These are phyloP conservation scores for Puma concolor DNA, from an alignment of 2,113 vertebrate species.

Conservation along the genomic window DNA sequence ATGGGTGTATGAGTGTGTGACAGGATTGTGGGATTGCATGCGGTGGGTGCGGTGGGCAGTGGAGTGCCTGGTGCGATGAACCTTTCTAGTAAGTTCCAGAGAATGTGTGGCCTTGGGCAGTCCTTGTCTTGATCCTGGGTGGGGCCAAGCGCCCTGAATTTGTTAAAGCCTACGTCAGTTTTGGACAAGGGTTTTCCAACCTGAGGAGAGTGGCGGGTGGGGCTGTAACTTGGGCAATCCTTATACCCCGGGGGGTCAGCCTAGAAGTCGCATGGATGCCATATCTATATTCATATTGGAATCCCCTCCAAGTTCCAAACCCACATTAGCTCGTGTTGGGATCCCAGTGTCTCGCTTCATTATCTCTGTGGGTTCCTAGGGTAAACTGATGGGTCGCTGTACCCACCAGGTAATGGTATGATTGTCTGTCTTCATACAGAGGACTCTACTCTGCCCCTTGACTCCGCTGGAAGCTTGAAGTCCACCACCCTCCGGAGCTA, in stretches of 20 bases:
- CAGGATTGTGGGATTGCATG: rapidly evolving
- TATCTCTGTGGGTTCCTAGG: background rate
- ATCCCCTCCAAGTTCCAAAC: background rate
- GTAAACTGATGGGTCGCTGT: background rate
- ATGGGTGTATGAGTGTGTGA: rapidly evolving
- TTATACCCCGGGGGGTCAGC: background rate
- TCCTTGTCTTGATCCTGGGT: background rate
- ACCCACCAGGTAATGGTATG: too few species aligned
- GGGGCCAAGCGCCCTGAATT: background rate
- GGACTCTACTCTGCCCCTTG: background rate
- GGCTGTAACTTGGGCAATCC: rapidly evolving
- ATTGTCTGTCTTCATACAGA: rapidly evolving
- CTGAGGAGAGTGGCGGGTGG: background rate
- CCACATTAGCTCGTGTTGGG: background rate
- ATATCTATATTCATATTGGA: background rate
- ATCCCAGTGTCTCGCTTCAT: background rate
- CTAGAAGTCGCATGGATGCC: background rate
- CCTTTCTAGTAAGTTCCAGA: background rate
- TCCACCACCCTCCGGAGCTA: background rate
- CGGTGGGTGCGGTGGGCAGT: rapidly evolving
- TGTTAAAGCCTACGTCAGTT: too few species aligned
- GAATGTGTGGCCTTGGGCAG: background rate
- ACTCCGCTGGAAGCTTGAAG: background rate
- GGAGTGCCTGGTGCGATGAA: rapidly evolving
- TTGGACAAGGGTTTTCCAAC: background rate